Percentiles rank a stretch among this genome's conserved stretches.
Evolutionary conservation across 2,113 vertebrate species (phyloP).

Genomic region (Pedionomus torquatus): DNA sequence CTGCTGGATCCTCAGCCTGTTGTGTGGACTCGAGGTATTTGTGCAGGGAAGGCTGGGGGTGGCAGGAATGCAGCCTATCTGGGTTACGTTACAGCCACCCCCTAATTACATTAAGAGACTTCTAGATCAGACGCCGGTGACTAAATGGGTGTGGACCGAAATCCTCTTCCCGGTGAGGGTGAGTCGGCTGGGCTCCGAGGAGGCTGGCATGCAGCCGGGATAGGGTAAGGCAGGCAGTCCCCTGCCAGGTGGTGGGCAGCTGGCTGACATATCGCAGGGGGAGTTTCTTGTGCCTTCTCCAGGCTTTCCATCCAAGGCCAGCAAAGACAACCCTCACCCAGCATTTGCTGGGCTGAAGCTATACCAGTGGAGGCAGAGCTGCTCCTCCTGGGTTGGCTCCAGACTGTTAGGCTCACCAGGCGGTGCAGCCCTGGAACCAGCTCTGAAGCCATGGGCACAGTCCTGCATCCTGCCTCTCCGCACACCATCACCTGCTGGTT

Average conservation of each 20-base stretch:
- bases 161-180: neutral
- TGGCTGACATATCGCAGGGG: rapidly evolving
- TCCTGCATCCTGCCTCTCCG: neutral
- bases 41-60: neutral
- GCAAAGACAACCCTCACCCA: neutral
- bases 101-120: neutral
- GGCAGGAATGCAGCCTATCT: neutral
- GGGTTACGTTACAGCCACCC: neutral
- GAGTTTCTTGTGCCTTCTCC: neutral
- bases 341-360: neutral
- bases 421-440: neutral
- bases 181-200: rapidly evolving
- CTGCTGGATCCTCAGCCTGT: neutral
- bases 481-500: neutral
- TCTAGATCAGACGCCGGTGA: neutral
- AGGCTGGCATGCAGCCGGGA: rapidly evolving
- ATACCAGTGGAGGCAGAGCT: neutral
- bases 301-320: neutral
- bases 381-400: neutral
- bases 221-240: rapidly evolving
- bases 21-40: rapidly evolving
- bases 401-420: neutral
- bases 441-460: rapidly evolving
- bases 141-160: neutral
- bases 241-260: neutral